A percentile compares a stretch with the other conserved stretches of the same genome.
Evolutionary conservation across 2,797 vertebrate species (phyloP).

Genomic region (Periophthalmus magnuspinnatus): DNA sequence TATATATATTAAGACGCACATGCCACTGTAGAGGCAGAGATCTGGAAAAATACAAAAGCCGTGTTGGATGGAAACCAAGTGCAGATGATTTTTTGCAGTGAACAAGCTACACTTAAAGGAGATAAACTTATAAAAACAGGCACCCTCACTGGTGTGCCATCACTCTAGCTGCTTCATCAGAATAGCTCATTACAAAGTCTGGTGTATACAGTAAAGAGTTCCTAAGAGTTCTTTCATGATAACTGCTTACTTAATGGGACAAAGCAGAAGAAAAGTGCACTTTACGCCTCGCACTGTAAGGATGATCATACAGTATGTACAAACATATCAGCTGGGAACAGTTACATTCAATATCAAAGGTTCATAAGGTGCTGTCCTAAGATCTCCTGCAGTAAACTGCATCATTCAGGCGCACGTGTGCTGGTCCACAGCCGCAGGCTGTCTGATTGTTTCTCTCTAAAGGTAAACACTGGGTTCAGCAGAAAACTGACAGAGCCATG

Average conservation of each 20-base stretch:
- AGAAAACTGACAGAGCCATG: conserved; percentile 13
- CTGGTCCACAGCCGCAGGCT: conserved; percentile 48
- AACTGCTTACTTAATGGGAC: conserved; percentile 28
- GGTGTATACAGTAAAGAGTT: background rate
- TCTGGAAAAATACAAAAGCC: conserved; percentile 81
- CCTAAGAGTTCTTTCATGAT: conserved; percentile 47
- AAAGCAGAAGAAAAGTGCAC: conserved; percentile 80
- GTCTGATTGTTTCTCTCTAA: conserved; percentile 19
- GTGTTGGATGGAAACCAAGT: conserved; percentile 78
- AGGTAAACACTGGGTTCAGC: conserved; percentile 12
- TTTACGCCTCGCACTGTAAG: conserved; percentile 78
- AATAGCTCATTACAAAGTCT: conserved; percentile 22
- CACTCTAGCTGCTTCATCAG: conserved; percentile 26
- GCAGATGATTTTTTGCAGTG: conserved; percentile 64
- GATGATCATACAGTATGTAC: conserved; percentile 64
- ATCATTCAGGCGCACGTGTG: conserved; percentile 46
- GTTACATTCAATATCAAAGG: conserved; percentile 85
- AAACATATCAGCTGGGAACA: conserved; percentile 76
- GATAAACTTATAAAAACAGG: conserved; percentile 46
- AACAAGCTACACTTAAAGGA: conserved; percentile 56
- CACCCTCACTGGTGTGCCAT: conserved; percentile 28
- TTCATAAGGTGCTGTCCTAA: conserved; percentile 81
- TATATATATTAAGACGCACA: conserved; percentile 78
- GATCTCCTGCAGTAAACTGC: conserved; percentile 55
- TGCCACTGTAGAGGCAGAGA: conserved; percentile 88